A percentile compares a stretch with the other conserved stretches of the same genome.
Conservation (phyloP, 2,797 vertebrate species). For the Masticophis lateralis region DNA sequence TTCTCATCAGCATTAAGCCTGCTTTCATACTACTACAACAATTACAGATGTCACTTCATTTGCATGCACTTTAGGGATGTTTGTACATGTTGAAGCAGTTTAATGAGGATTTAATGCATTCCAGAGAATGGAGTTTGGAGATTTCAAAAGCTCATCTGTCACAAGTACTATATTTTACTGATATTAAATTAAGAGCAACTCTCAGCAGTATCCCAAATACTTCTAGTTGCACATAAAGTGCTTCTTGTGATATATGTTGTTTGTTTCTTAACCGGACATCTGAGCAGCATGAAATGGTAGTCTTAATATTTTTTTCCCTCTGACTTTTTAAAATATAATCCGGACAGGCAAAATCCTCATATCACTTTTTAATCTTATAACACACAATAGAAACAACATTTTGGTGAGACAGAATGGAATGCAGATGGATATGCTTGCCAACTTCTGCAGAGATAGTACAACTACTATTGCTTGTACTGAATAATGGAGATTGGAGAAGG, state of each 20-base stretch:
- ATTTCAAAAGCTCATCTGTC: conserved; percentile 2
- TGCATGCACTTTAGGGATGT: conserved; percentile 14
- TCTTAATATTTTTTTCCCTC: neutral
- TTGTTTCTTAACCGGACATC: neutral
- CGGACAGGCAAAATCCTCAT: neutral
- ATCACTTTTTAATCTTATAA: neutral
- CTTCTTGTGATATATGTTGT: conserved; percentile 3
- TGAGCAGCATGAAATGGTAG: neutral
- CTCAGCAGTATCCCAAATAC: conserved; percentile 28
- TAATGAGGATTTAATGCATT: conserved; percentile 24
- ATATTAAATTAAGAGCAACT: conserved; percentile 17
- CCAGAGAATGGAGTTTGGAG: neutral
- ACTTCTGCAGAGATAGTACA: neutral
- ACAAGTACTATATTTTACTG: conserved; percentile 19
- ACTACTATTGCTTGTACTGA: neutral
- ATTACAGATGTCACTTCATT: conserved; percentile 9
- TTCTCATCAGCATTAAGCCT: conserved; percentile 8
- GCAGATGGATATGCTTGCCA: neutral
- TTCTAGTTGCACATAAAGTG: conserved; percentile 18
- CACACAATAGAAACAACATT: neutral
- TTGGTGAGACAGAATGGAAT: neutral
- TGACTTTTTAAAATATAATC: neutral
- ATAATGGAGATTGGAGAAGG: neutral
- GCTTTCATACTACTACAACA: neutral
- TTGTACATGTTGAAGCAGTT: conserved; percentile 6